Evolutionary conservation across 2,888 invertebrate species (phyloP).

Genomic region (Biston betularia): DNA sequence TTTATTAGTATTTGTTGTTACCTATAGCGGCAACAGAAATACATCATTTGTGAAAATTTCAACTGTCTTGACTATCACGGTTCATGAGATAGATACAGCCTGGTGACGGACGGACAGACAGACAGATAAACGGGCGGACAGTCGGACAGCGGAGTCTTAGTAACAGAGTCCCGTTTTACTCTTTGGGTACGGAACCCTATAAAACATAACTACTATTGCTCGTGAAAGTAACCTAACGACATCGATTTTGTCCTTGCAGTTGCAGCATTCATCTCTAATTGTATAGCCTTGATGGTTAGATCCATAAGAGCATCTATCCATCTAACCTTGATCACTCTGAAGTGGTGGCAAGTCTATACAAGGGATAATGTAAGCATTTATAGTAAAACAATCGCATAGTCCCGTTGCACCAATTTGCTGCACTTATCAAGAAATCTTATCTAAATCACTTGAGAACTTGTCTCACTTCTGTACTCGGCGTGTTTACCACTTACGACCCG

Average conservation of each 20-base stretch:
- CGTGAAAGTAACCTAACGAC: background rate
- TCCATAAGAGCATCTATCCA: slow-evolving; percentile 4
- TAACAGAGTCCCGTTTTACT: too few species aligned
- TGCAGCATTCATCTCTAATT: slow-evolving; percentile 26
- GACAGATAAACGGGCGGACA: too few species aligned
- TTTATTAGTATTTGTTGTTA: too few species aligned
- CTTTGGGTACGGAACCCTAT: too few species aligned
- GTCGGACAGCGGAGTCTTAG: too few species aligned
- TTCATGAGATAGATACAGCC: too few species aligned
- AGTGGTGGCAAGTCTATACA: slow-evolving; percentile 13
- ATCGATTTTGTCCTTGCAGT: slow-evolving; percentile 42
- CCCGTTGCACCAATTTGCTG: slow-evolving; percentile 12
- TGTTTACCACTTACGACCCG: background rate
- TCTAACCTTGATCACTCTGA: background rate
- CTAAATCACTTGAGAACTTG: background rate
- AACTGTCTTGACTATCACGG: too few species aligned
- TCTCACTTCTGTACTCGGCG: background rate
- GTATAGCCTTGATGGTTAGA: slow-evolving; percentile 13
- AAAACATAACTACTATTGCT: background rate
- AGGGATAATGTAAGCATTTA: slow-evolving; percentile 5
- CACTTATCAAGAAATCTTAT: background rate
- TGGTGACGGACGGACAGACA: too few species aligned
- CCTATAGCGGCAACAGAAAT: too few species aligned
- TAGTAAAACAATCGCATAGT: slow-evolving; percentile 21
- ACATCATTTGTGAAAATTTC: too few species aligned